Base-by-base conservation (phyloP, 53 echinoderm and acorn worm species). In the Stichopus horrens region DNA sequence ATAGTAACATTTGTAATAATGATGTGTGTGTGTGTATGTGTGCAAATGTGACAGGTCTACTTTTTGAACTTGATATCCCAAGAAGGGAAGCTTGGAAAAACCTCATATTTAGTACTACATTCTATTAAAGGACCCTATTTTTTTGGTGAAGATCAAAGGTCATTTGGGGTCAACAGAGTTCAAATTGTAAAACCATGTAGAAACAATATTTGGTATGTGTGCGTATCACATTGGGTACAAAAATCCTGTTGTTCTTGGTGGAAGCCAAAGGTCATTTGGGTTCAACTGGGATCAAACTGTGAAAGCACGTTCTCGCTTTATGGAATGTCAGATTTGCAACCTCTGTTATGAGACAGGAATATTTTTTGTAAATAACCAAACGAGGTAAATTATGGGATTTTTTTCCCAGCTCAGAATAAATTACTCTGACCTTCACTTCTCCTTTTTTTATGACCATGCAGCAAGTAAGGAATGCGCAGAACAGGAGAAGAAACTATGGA, bases 401-500 rank as follows among this genome's bases (percentile, higher is more conserved):
- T 2, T 37, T 37, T 37, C 37, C 37, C 37, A 37, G 0, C 37
- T 37, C 37, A 37, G 37, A 37, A 37, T 37, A 37, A 37, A 37
- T 37, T 37, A 37, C 37, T 37, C 37, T 37, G 37, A 37, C 37
- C 37, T 37, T 37, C 37, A 18, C 23, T 16, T 74, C 23, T 74
- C 23, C 23, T 74, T 13, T 14, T 37, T 37, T 37, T 37, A 37
- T 37, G 37, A 37, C 37, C 37, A 37, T 37, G 37, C 77, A 77
- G 77, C 77, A 75, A 8, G 22, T 6, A 21, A n/a, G 56, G 94
- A 92, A 7, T 76, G 66, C 73, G 73, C 73, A 0, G 88, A 83
- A 53, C 93, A 95, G 82, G 81, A 89, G 84, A 82, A 81, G 63
- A 94, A 94, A 76, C 75, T 88, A 5, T 96, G 96, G 96, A 90